These are phyloP conservation scores for Amphiura filiformis DNA, from an alignment of 35 echinoderm and acorn worm species.

Conservation along the genomic window DNA sequence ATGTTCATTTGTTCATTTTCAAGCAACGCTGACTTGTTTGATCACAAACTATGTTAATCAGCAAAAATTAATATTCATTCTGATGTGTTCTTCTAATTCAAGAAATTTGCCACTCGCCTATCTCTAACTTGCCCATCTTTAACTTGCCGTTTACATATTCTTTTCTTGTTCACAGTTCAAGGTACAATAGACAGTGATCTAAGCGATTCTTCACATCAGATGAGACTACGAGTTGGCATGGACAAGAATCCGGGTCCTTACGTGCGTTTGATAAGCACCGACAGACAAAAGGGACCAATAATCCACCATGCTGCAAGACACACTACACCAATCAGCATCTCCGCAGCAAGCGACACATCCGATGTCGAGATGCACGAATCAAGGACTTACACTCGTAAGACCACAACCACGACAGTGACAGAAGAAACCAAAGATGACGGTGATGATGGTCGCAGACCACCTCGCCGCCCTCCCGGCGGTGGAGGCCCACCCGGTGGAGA, in stretches of 20 bases:
- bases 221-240: constrained; percentile 36
- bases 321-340: constrained; percentile 7
- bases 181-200: constrained; percentile 45
- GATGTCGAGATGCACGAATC: constrained; percentile 70
- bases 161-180: constrained; percentile 28
- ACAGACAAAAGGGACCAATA: constrained; percentile 1
- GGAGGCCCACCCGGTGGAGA: background rate
- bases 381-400: constrained; percentile 52
- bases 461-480: background rate
- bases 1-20: no score
- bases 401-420: constrained; percentile 89
- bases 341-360: constrained; percentile 34
- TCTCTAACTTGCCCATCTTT: no score
- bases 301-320: background rate
- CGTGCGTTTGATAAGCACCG: background rate
- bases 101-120: no score
- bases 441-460: background rate
- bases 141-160: background rate
- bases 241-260: constrained; percentile 26
- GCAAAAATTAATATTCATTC: no score
- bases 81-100: no score
- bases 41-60: no score
- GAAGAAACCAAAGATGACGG: constrained; percentile 76
- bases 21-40: no score
- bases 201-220: constrained; percentile 40